Evolutionary conservation across 2,113 vertebrate species (phyloP).

Genomic region (Spea multiplicata): DNA sequence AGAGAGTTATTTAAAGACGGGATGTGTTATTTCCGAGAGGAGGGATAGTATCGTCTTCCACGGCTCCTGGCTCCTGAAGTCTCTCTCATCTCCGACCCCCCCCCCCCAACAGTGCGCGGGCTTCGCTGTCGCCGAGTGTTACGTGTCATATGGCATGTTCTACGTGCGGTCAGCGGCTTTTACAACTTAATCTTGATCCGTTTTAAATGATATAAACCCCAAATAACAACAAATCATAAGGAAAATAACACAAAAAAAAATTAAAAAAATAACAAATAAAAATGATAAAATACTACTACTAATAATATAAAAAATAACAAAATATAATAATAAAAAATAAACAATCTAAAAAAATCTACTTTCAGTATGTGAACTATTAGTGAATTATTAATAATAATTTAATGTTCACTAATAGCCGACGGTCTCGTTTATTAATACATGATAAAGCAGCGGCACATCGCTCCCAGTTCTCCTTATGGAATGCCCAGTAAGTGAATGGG

Average conservation of each 20-base stretch:
- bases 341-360: too few relatives aligned
- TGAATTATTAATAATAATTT: background rate
- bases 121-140: constrained; percentile 26
- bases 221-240: too few relatives aligned
- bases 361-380: background rate
- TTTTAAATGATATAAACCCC: too few relatives aligned
- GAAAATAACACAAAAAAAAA: too few relatives aligned
- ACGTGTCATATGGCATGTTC: background rate
- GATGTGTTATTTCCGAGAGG: constrained; percentile 30
- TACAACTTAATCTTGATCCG: too few relatives aligned
- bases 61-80: background rate
- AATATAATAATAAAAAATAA: background rate
- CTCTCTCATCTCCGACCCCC: background rate
- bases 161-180: too few relatives aligned
- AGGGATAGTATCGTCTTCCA: constrained; percentile 7
- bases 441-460: background rate
- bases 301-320: background rate
- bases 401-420: background rate
- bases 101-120: background rate
- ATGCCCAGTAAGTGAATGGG: background rate
- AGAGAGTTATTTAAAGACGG: constrained; percentile 35
- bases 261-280: too few relatives aligned
- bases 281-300: too few relatives aligned
- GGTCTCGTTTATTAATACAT: background rate
- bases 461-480: background rate